A percentile compares a stretch with the other conserved stretches of the same genome.
phyloP scores from a whole-genome alignment of 53 echinoderm and acorn worm species.

The Temnopleurus reevesii region DNA sequence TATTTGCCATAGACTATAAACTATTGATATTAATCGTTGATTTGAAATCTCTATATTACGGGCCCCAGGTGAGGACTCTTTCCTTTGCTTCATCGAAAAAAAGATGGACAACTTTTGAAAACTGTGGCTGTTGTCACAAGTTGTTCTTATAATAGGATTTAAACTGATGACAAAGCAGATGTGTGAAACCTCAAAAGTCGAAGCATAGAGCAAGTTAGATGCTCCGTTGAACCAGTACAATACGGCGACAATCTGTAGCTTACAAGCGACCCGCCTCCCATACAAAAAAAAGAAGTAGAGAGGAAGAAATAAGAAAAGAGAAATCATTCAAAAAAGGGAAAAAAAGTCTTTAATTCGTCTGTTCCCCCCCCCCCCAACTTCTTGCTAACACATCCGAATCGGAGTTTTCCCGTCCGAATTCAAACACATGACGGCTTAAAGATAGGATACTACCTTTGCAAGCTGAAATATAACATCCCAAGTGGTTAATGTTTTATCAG shows the following conservation, averaged over 20 bases:
- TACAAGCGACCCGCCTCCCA: constrained; percentile 36
- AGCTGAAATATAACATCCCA: too few species aligned
- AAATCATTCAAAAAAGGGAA: background rate
- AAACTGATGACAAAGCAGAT: constrained; percentile 15
- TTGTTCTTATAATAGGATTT: constrained; percentile 44
- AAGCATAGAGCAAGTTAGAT: constrained; percentile 26
- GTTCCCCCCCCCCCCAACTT: background rate
- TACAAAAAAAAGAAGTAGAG: too few species aligned
- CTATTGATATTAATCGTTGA: too few species aligned
- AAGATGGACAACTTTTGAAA: background rate
- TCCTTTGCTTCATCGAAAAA: background rate
- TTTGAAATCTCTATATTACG: too few species aligned
- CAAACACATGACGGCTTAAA: constrained; percentile 41
- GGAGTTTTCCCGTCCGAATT: constrained; percentile 46
- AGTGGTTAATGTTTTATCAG: too few species aligned
- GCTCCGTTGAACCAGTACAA: constrained; percentile 39
- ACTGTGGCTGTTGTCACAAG: constrained; percentile 18
- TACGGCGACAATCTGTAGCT: constrained; percentile 37
- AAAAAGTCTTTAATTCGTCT: constrained; percentile 3
- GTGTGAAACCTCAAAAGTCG: constrained; percentile 12
- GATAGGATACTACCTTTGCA: too few species aligned
- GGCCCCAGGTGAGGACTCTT: background rate
- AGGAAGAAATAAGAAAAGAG: too few species aligned
- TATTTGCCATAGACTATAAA: too few species aligned
- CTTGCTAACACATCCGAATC: background rate